phyloP scores from a whole-genome alignment of 2,797 vertebrate genomes.

The Hylomyscus alleni region DNA sequence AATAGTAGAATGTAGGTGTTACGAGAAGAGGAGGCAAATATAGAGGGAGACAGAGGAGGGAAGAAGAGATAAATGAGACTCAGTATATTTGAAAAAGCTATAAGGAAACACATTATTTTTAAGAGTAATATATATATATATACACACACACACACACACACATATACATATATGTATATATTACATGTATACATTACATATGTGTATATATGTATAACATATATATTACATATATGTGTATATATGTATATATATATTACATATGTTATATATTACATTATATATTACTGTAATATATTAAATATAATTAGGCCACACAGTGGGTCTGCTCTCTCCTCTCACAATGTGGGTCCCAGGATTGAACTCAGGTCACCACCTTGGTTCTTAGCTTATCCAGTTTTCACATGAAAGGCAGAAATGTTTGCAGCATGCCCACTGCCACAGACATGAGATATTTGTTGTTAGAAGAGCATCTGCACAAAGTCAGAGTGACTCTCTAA shows the following conservation, averaged over 20 bases:
- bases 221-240: not conserved
- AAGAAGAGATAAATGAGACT: not conserved
- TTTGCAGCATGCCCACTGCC: not conserved
- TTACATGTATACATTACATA: not conserved
- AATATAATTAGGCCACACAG: not conserved
- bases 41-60: not conserved
- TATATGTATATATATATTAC: no score
- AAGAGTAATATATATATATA: not conserved
- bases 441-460: not conserved
- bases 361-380: not conserved
- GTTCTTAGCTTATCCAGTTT: not conserved
- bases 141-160: no score
- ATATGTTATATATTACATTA: not conserved
- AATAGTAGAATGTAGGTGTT: not conserved
- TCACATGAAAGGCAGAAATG: not conserved
- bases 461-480: rapidly evolving
- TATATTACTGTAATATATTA: not conserved
- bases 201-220: not conserved
- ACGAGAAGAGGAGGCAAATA: not conserved
- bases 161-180: not conserved
- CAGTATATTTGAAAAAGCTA: not conserved
- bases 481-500: not conserved
- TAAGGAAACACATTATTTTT: not conserved
- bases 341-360: not conserved
- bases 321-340: no score